Conservation (phyloP, 2,888 invertebrate genomes). For the Osmoderma eremita region DNA sequence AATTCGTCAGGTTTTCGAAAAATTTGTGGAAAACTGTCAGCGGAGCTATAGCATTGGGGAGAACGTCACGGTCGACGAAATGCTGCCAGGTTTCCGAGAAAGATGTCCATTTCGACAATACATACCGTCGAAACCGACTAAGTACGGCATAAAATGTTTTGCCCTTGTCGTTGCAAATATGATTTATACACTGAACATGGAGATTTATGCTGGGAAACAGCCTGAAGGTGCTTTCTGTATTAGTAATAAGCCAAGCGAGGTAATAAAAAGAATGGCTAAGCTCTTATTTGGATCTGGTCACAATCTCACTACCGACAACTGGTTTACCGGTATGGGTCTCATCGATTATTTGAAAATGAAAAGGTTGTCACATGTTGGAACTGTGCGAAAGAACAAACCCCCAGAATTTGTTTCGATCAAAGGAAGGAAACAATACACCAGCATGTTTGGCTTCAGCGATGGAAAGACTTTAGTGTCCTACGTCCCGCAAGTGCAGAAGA, state of each 20-base stretch:
- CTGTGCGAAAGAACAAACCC: slow-evolving; percentile 38
- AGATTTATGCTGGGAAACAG: slow-evolving; percentile 44
- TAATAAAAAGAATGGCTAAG: no score
- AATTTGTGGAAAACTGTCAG: slow-evolving; percentile 53
- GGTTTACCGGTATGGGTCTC: slow-evolving; percentile 44
- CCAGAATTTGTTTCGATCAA: no score
- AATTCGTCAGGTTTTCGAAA: slow-evolving; percentile 51
- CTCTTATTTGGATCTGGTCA: slow-evolving; percentile 44
- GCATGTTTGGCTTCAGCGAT: slow-evolving; percentile 13
- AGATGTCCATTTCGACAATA: slow-evolving; percentile 52
- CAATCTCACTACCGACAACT: slow-evolving; percentile 44
- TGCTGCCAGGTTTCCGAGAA: slow-evolving; percentile 49
- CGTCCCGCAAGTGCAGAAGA: slow-evolving; percentile 17
- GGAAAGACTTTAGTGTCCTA: slow-evolving; percentile 16
- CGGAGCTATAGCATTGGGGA: slow-evolving; percentile 48
- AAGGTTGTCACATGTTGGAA: slow-evolving; percentile 41
- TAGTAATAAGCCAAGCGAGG: no score
- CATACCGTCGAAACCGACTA: no score
- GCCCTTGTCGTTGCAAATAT: slow-evolving; percentile 50
- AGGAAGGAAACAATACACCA: neutral
- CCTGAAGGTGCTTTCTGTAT: slow-evolving; percentile 33
- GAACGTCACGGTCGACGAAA: slow-evolving; percentile 53
- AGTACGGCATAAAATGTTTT: slow-evolving; percentile 52
- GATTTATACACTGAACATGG: slow-evolving; percentile 49
- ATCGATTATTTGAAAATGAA: slow-evolving; percentile 40